These are phyloP conservation scores for Pygoscelis adeliae DNA, from an alignment of 2,113 vertebrate genomes.

Conservation along the genomic window DNA sequence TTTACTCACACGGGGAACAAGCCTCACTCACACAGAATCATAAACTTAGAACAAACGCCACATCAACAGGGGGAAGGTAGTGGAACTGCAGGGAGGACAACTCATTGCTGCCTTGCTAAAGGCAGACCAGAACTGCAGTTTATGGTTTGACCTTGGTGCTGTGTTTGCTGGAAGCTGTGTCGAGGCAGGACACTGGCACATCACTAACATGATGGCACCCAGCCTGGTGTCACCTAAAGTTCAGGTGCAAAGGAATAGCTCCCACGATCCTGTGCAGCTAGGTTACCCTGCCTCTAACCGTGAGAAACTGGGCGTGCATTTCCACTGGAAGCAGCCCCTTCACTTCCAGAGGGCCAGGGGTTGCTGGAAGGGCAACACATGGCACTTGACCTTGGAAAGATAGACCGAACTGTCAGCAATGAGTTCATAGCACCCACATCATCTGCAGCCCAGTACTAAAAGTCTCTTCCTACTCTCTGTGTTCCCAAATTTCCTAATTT, in stretches of 20 bases:
- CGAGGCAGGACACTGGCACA: neutral
- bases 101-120: neutral
- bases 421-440: fast-evolving
- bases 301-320: fast-evolving
- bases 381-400: neutral
- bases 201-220: neutral
- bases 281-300: neutral
- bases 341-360: neutral
- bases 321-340: too few relatives aligned
- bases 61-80: neutral
- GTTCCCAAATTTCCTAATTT: fast-evolving
- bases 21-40: neutral
- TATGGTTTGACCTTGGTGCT: fast-evolving
- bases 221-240: neutral
- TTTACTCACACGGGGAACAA: fast-evolving
- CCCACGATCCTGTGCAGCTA: fast-evolving
- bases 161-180: neutral
- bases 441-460: neutral
- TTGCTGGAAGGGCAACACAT: fast-evolving
- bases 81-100: neutral
- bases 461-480: neutral
- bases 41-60: neutral
- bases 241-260: neutral
- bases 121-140: neutral
- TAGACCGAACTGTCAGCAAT: fast-evolving